Evolutionary conservation across 37 sponge, comb jelly and placozoan species (phyloP).

Genomic region (Aplysina aerophoba): DNA sequence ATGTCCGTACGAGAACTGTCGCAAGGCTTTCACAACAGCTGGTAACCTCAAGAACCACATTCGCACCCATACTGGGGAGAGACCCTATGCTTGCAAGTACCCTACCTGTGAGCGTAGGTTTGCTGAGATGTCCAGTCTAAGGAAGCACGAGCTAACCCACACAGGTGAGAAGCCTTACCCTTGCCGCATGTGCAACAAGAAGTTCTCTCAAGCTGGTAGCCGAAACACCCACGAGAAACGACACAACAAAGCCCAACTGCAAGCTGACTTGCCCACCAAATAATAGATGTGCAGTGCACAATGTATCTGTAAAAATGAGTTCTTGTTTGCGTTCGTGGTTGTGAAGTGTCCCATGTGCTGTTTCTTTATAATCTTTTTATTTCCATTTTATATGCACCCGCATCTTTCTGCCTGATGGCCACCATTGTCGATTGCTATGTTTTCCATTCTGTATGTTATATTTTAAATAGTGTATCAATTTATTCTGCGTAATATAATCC

Average conservation of each 20-base stretch:
- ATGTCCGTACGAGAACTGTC: slow-evolving; percentile 76
- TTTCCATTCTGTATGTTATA: no score
- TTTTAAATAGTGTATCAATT: no score
- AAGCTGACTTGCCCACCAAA: not conserved
- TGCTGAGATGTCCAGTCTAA: slow-evolving; percentile 89
- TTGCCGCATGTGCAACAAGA: slow-evolving; percentile 80
- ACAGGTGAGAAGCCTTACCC: slow-evolving; percentile 86
- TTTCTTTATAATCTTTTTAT: not conserved
- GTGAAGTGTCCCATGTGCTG: no score
- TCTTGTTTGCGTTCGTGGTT: no score
- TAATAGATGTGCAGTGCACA: no score
- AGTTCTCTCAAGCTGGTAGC: slow-evolving; percentile 85
- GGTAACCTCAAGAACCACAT: slow-evolving; percentile 89
- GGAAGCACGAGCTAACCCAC: slow-evolving; percentile 86
- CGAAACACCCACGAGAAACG: slow-evolving; percentile 82
- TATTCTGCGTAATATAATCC: no score
- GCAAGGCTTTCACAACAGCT: slow-evolving; percentile 86
- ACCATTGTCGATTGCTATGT: slow-evolving; percentile 1
- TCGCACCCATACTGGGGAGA: slow-evolving; percentile 86
- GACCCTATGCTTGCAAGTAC: slow-evolving; percentile 80
- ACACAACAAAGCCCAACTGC: slow-evolving; percentile 46
- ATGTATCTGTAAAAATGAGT: no score
- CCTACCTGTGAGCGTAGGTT: slow-evolving; percentile 73
- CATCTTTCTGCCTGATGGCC: not conserved
- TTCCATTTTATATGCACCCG: not conserved